Evolutionary conservation across 2,888 invertebrate species (phyloP), one percentile per base, ranked within the genome.

Genomic region (Neoascia interrupta): DNA sequence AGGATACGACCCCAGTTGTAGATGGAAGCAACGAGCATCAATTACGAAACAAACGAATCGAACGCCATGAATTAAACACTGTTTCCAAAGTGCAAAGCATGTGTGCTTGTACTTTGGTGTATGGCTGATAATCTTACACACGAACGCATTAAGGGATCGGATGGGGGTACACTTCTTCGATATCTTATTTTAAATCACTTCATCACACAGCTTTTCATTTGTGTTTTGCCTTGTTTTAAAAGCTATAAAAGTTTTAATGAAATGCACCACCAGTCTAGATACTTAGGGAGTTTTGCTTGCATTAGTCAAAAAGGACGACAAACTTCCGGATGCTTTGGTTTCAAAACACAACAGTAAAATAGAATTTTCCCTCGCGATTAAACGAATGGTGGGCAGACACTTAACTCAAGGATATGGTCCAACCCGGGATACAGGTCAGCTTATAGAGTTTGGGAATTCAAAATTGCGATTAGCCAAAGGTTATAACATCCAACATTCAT

Each of bases 211-310:
- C n/a, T n/a, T n/a, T n/a, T n/a, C 53, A 37, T 23, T 37, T 18
- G 45, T 61, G 26, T 39, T 45, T 19, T 70, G 18, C n/a, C 15
- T 34, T 26, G 11, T 19, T 15, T n/a, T 34, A 5, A 53, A 58
- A 73, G 58, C 56, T 66, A n/a, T 36, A 66, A 73, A 73, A 64
- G 58, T 66, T 61, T 34, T 11, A n/a, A n/a, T n/a, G n/a, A n/a
- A n/a, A n/a, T n/a, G n/a, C n/a, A n/a, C n/a, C n/a, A n/a, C n/a
- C 49, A 51, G 53, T 23, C 51, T 53, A n/a, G n/a, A n/a, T n/a
- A 37, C 54, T 58, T 56, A 51, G 6, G 23, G 31, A 53, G 60
- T 45, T 73, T 66, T 39, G 39, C 5, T 18, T 11, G 6, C 47
- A 21, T 0, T n/a, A 1, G 2, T 43, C 16, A 34, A 43, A 34